Conservation (phyloP, 2,797 vertebrate species). For the Sarcophilus harrisii region DNA sequence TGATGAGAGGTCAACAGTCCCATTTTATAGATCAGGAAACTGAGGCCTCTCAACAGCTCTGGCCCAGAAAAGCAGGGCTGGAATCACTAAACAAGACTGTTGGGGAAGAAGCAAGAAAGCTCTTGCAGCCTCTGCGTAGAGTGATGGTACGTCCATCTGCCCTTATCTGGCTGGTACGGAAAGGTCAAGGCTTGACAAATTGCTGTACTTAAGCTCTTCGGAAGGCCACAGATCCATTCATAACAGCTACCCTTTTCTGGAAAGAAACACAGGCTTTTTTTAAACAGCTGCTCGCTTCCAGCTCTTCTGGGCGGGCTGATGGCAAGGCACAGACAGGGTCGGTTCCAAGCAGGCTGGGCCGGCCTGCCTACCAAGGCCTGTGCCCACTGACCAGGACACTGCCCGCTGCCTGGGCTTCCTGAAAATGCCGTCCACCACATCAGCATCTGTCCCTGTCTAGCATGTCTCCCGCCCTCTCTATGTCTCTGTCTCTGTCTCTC, state of each 20-base stretch:
- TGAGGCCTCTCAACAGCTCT: background rate
- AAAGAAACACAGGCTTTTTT: conserved; percentile 56
- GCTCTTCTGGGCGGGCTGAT: conserved; percentile 54
- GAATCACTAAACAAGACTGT: background rate
- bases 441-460: background rate
- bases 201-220: conserved; percentile 54
- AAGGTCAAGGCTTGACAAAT: conserved; percentile 59
- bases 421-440: background rate
- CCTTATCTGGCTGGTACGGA: conserved; percentile 34
- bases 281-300: conserved; percentile 44
- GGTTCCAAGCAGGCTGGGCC: conserved; percentile 72
- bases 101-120: background rate
- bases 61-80: background rate
- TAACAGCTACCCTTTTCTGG: conserved; percentile 39
- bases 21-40: conserved; percentile 37
- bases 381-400: background rate
- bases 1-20: conserved; percentile 9
- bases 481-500: too few relatives aligned
- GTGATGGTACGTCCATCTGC: background rate
- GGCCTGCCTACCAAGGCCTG: background rate
- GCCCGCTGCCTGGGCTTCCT: background rate
- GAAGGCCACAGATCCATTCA: background rate
- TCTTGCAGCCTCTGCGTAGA: background rate
- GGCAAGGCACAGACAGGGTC: conserved; percentile 58
- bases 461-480: background rate